phyloP scores from a whole-genome alignment of 2,113 vertebrate genomes.

The Diphyllodes magnificus region DNA sequence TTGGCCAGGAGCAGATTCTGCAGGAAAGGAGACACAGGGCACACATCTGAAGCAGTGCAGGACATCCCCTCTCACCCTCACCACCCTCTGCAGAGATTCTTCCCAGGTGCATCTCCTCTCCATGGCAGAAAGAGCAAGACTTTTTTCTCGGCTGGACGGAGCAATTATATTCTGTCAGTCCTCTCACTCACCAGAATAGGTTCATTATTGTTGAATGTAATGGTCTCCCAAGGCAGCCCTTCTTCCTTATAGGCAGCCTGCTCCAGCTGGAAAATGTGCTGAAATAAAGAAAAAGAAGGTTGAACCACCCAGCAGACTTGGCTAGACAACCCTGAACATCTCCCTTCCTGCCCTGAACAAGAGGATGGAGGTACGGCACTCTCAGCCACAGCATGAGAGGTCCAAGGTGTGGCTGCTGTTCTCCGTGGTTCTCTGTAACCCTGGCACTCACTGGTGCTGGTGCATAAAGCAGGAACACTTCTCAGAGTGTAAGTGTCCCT shows the following conservation, averaged over 20 bases:
- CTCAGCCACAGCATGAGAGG: background rate
- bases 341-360: background rate
- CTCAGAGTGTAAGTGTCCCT: background rate
- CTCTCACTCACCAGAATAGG: conserved; percentile 65
- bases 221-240: conserved; percentile 68
- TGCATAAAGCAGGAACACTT: background rate
- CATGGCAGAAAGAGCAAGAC: background rate
- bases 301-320: background rate
- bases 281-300: background rate
- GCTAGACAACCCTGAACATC: background rate
- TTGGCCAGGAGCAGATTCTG: conserved; percentile 76
- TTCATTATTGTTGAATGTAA: conserved; percentile 74
- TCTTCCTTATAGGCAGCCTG: conserved; percentile 74
- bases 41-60: background rate
- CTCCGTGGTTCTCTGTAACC: background rate
- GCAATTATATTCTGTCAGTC: background rate
- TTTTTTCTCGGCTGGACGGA: background rate
- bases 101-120: background rate
- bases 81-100: background rate
- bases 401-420: background rate
- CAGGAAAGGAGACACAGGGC: background rate
- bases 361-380: background rate
- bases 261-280: conserved; percentile 80
- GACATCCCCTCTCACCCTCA: background rate
- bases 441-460: background rate